phyloP scores from a whole-genome alignment of 2,113 vertebrate species.

The Sinocyclocheilus maitianheensis region DNA sequence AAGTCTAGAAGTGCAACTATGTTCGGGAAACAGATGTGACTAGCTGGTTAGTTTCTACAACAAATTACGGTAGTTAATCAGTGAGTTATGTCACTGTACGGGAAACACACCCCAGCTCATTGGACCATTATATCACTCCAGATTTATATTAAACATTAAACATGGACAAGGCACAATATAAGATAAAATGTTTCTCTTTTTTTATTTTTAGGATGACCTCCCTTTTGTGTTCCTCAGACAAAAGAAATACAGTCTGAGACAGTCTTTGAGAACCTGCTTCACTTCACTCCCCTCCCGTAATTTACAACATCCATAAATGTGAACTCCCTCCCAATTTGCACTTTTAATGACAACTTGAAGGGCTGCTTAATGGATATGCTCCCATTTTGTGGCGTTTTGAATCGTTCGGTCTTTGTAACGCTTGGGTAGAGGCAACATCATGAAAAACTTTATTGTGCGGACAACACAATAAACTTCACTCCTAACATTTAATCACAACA shows the following conservation, averaged over 20 bases:
- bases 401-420: conserved; percentile 47
- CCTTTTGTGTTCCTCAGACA: not conserved
- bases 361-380: conserved; percentile 46
- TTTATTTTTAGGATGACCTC: not conserved
- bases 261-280: conserved; percentile 11
- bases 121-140: not conserved
- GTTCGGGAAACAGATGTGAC: no score
- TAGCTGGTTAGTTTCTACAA: no score
- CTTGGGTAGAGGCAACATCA: conserved; percentile 37
- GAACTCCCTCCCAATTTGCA: conserved; percentile 55
- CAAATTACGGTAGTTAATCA: not conserved
- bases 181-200: not conserved
- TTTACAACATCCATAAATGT: conserved; percentile 54
- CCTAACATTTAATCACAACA: conserved; percentile 5
- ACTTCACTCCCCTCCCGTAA: conserved; percentile 45
- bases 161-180: not conserved
- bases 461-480: conserved; percentile 29
- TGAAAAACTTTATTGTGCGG: conserved; percentile 23
- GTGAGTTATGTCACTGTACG: not conserved
- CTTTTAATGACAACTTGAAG: conserved; percentile 50
- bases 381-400: conserved; percentile 51
- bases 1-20: no score
- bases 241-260: not conserved
- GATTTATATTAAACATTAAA: not conserved
- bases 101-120: not conserved